phyloP scores from a whole-genome alignment of 2,113 vertebrate genomes.

The Procapra przewalskii region DNA sequence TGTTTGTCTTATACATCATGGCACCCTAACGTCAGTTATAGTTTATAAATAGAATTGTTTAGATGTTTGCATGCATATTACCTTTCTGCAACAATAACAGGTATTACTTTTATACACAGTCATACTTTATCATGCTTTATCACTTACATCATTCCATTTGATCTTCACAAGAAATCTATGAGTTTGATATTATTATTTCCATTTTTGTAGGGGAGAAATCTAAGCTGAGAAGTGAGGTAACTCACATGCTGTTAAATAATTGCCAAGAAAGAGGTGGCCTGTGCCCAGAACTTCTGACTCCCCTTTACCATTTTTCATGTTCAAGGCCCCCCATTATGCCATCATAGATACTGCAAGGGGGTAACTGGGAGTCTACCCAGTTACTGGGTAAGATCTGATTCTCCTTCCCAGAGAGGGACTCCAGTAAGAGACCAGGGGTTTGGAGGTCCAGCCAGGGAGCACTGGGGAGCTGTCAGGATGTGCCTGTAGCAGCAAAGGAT shows the following conservation, averaged over 20 bases:
- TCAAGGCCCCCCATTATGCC: slow-evolving; percentile 40
- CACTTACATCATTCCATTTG: not conserved
- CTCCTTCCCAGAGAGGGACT: not conserved
- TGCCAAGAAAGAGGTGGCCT: not conserved
- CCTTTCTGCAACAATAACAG: not conserved
- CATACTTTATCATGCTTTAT: not conserved
- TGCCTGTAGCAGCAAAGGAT: not conserved
- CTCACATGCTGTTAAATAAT: not conserved
- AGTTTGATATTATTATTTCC: not conserved
- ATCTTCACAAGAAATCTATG: not conserved
- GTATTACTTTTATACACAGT: not conserved
- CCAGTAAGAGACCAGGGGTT: not conserved
- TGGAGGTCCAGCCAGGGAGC: not conserved
- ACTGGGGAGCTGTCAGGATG: not conserved
- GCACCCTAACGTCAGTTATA: not conserved
- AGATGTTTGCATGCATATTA: not conserved
- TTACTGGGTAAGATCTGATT: slow-evolving; percentile 30
- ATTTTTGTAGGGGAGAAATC: not conserved
- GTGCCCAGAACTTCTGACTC: not conserved
- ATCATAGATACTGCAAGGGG: slow-evolving; percentile 43
- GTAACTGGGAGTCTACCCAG: not conserved
- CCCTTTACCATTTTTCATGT: not conserved
- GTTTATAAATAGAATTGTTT: not conserved
- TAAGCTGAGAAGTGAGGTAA: not conserved
- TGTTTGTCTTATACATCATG: not conserved